Conservation (phyloP, 2,888 invertebrate genomes). For the Scrobipalpa atriplicella region DNA sequence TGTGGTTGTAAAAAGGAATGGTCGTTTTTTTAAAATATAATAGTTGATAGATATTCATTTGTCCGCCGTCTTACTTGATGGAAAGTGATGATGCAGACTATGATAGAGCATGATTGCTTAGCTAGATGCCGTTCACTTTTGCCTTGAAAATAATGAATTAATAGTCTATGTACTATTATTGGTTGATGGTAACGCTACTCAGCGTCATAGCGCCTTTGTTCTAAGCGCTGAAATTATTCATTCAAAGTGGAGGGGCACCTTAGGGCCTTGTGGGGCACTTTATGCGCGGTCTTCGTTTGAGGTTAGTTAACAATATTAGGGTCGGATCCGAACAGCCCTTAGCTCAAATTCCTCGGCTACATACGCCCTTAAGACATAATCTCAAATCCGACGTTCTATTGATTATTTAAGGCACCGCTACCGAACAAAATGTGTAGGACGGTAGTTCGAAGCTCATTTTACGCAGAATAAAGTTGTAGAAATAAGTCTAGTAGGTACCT, state of each 20-base stretch:
- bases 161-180: no score
- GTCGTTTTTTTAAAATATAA: no score
- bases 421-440: not conserved
- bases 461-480: not conserved
- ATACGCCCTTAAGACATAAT: constrained; percentile 11
- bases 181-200: not conserved
- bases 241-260: constrained; percentile 46
- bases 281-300: constrained; percentile 45
- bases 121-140: no score
- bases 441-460: not conserved
- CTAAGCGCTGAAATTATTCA: constrained; percentile 49
- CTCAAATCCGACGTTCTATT: constrained; percentile 15
- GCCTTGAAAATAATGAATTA: no score
- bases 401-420: constrained; percentile 12
- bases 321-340: constrained; percentile 22
- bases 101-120: no score
- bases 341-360: constrained; percentile 28
- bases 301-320: constrained; percentile 45
- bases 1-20: no score
- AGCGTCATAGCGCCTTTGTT: constrained; percentile 7
- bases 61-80: no score
- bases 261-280: constrained; percentile 42
- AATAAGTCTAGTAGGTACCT: no score
- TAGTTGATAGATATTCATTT: no score
- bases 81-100: no score